These are phyloP conservation scores for Lagocephalus sceleratus DNA, from an alignment of 2,797 vertebrate species.

Conservation along the genomic window DNA sequence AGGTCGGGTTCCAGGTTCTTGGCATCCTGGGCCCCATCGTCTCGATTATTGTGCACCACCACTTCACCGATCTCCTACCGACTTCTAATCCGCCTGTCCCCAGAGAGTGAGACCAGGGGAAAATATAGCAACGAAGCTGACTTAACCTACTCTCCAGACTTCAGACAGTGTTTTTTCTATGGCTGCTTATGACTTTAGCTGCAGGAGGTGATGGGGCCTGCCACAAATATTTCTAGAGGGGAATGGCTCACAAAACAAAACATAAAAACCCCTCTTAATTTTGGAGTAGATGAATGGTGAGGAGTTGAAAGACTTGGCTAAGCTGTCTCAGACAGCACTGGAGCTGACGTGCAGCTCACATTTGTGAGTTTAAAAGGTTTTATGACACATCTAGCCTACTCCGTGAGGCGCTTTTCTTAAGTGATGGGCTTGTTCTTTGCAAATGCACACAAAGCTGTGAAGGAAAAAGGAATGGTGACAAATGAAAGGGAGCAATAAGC, in stretches of 20 bases:
- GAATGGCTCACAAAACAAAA: conserved; percentile 69
- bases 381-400: conserved; percentile 31
- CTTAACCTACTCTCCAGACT: conserved; percentile 74
- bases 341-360: conserved; percentile 44
- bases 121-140: conserved; percentile 58
- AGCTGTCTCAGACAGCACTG: conserved; percentile 34
- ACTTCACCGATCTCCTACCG: conserved; percentile 18
- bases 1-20: conserved; percentile 69
- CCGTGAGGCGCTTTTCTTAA: conserved; percentile 15
- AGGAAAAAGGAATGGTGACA: no score
- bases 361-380: conserved; percentile 44
- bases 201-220: conserved; percentile 68
- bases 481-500: conserved; percentile 3
- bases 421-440: conserved; percentile 10
- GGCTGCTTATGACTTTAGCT: conserved; percentile 71
- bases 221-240: conserved; percentile 71
- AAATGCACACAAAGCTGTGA: conserved; percentile 16
- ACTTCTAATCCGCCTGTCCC: conserved; percentile 21
- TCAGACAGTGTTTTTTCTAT: conserved; percentile 73
- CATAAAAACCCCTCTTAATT: conserved; percentile 70
- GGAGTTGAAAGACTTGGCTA: conserved; percentile 62
- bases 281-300: conserved; percentile 52
- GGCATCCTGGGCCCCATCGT: conserved; percentile 54
- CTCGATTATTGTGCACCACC: conserved; percentile 45
- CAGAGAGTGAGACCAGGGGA: conserved; percentile 48